Evolutionary conservation across 2,888 invertebrate genomes (phyloP), one percentile per base, ranked within the genome.

Genomic region (Cacoxenus indagator): DNA sequence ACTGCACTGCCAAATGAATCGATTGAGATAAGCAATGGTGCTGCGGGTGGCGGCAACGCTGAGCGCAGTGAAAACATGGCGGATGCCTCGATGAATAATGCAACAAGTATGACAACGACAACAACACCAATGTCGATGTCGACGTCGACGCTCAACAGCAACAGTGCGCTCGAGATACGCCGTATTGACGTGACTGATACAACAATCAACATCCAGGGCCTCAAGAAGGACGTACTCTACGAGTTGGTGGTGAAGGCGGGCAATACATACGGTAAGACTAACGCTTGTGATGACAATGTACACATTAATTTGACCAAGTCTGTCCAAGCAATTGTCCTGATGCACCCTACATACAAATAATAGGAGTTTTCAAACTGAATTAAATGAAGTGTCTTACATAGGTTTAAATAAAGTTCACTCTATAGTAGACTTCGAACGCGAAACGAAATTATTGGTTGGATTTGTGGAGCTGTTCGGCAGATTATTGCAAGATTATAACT

Each of bases 161-260:
- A 51, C 27, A 82, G 79, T 57, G 90, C 88, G 79, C 90, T 89
- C 82, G 90, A 88, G 81, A 93, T 87, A 72, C 91, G 89, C 90
- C 93, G 90, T 88, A 90, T 91, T 74, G 95, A 95, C 88, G 94
- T 94, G 11, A 91, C 92, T 75, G 91, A 92, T 76, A 93, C 92
- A 54, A 92, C 91, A 83, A 90, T 94, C 62, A 91, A 90, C 72
- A 91, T 95, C 64, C 90, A 90, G n/a, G 92, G 92, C 0, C 89
- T 96, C 26, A 91, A 92, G 81, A 93, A 94, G 73, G 93, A 93
- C 75, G 90, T 92, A 59, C 90, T 91, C 1, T 96, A 96, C 85
- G 95, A 95, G 86, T 91, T 94, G 75, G 93, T 94, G 1, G 92
- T 95, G 0, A 95, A 95, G 86, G 94, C 95, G 26, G 94, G 94